These are phyloP conservation scores for Argynnis bischoffii DNA, from an alignment of 2,888 invertebrate species.

Conservation along the genomic window DNA sequence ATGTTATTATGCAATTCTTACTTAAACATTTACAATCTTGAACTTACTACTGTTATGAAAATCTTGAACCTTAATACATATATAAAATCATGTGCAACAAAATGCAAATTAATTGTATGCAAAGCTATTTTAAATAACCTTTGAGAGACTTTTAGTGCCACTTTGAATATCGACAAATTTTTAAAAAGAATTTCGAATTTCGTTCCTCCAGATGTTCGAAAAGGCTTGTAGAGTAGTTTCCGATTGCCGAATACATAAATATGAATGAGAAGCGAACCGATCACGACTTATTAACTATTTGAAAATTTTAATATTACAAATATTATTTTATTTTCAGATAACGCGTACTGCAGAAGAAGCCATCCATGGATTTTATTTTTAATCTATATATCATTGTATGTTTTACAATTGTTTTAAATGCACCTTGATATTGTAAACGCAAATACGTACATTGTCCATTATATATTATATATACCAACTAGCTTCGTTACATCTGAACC, in stretches of 20 bases:
- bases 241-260: conserved; percentile 8
- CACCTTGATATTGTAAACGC: conserved; percentile 24
- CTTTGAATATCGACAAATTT: conserved; percentile 19
- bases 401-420: conserved; percentile 37
- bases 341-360: conserved; percentile 66
- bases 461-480: conserved; percentile 22
- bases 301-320: conserved; percentile 13
- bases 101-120: conserved; percentile 16
- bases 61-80: not conserved
- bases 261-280: conserved; percentile 10
- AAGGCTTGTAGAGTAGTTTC: conserved; percentile 10
- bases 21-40: not conserved
- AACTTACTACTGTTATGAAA: not conserved
- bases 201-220: conserved; percentile 9
- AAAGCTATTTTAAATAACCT: conserved; percentile 23
- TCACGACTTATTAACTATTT: not conserved
- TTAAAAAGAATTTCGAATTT: conserved; percentile 8
- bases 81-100: not conserved
- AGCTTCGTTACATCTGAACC: conserved; percentile 23
- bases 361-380: conserved; percentile 52
- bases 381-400: conserved; percentile 46
- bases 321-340: conserved; percentile 55
- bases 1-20: not conserved
- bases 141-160: conserved; percentile 22
- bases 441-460: conserved; percentile 36